phyloP scores from a whole-genome alignment of 2,113 vertebrate species.

The Anhinga anhinga region DNA sequence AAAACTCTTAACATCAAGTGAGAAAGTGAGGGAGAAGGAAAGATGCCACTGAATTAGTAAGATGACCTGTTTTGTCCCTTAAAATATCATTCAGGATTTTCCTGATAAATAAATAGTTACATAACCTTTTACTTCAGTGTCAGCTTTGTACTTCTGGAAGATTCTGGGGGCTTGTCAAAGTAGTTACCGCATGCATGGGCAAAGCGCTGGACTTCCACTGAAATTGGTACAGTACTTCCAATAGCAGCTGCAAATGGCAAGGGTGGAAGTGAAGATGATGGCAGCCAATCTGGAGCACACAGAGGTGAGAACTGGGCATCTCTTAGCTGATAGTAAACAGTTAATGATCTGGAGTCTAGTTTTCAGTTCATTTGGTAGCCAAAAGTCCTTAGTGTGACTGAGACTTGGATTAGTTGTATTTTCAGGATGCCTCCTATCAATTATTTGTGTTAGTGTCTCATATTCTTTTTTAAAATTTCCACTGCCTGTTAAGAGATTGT shows the following conservation, averaged over 20 bases:
- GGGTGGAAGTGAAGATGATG: background rate
- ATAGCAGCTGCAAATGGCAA: background rate
- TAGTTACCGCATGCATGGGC: accelerated
- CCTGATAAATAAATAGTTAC: background rate
- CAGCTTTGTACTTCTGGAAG: background rate
- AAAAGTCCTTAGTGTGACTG: background rate
- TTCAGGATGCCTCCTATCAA: background rate
- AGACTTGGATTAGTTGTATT: background rate
- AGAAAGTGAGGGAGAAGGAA: background rate
- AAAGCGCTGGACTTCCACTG: background rate
- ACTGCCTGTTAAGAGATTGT: background rate
- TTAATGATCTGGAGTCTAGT: accelerated
- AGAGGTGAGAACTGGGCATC: background rate
- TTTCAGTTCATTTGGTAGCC: background rate
- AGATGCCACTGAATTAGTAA: background rate
- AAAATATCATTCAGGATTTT: background rate
- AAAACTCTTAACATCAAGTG: background rate
- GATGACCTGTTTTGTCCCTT: background rate
- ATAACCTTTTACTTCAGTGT: background rate
- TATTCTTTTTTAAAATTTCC: background rate
- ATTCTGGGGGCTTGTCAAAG: background rate
- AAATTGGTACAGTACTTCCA: background rate
- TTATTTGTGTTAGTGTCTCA: background rate
- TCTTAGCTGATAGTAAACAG: background rate
- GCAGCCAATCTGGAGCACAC: background rate